Evolutionary conservation across 1,140 invertebrate genomes (phyloP).

Genomic region (Sycobia sp.): DNA sequence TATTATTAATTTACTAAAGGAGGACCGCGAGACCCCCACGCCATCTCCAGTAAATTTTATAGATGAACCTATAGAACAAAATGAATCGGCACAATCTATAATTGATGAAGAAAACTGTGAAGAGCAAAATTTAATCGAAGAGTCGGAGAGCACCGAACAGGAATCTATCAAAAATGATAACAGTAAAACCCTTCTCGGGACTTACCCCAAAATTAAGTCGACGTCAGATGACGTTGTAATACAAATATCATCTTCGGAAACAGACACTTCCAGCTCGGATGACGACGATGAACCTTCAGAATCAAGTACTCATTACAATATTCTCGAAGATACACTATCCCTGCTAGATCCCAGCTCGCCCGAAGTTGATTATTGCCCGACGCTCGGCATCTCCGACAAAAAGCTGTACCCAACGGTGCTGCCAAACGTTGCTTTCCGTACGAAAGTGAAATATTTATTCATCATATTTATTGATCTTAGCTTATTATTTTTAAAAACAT

Average conservation of each 20-base stretch:
- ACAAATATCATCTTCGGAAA: constrained; percentile 53
- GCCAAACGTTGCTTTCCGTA: constrained; percentile 14
- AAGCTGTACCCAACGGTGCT: neutral
- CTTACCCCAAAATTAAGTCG: constrained; percentile 14
- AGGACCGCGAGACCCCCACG: constrained; percentile 61
- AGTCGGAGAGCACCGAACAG: constrained; percentile 8
- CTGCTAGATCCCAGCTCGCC: constrained; percentile 36
- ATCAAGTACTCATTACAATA: constrained; percentile 54
- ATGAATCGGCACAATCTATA: neutral
- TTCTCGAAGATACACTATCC: constrained; percentile 46
- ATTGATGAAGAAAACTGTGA: constrained; percentile 1
- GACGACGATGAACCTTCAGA: constrained; percentile 47
- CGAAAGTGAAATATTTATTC: constrained; percentile 7
- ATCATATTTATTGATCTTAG: neutral
- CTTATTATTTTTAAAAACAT: too few species aligned
- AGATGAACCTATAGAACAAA: constrained; percentile 6
- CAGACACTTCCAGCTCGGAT: constrained; percentile 42
- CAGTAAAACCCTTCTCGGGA: neutral
- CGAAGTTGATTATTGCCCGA: constrained; percentile 1
- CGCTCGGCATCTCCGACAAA: neutral
- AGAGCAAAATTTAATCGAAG: constrained; percentile 25
- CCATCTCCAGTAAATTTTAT: constrained; percentile 48
- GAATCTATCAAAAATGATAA: neutral
- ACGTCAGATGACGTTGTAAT: constrained; percentile 4
- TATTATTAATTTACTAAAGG: constrained; percentile 37